Evolutionary conservation across 2,797 vertebrate species (phyloP).

Genomic region (Lagothrix lagotricha): DNA sequence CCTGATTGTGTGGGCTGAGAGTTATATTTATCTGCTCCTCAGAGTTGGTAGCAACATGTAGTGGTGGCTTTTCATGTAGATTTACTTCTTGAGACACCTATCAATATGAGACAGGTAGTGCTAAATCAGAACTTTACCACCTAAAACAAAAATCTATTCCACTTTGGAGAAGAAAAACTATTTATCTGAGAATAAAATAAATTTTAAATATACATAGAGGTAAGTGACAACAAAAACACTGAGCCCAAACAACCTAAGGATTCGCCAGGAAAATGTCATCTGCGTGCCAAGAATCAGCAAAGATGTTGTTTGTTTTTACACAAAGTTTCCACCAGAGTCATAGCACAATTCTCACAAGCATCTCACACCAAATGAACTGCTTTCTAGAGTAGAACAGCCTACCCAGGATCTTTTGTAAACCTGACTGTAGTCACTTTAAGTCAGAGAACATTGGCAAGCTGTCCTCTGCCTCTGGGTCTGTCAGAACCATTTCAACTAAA

Average conservation of each 20-base stretch:
- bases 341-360: conserved; percentile 21
- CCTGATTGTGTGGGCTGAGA: background rate
- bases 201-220: conserved; percentile 28
- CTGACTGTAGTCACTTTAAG: background rate
- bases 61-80: background rate
- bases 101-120: background rate
- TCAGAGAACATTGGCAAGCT: conserved; percentile 23
- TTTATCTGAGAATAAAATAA: background rate
- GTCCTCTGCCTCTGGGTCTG: background rate
- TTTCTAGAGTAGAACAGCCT: background rate
- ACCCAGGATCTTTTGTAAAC: background rate
- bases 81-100: background rate
- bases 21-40: background rate
- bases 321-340: conserved; percentile 26
- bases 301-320: conserved; percentile 23
- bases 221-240: background rate
- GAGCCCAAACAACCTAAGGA: background rate
- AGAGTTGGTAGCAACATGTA: background rate
- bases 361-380: conserved; percentile 51
- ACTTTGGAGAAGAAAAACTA: background rate
- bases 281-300: background rate
- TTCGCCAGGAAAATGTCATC: conserved; percentile 17
- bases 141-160: conserved; percentile 32
- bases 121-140: background rate
- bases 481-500: conserved; percentile 33